Conservation (phyloP, 2,888 invertebrate genomes). For the Lasioglossum leucozonium region DNA sequence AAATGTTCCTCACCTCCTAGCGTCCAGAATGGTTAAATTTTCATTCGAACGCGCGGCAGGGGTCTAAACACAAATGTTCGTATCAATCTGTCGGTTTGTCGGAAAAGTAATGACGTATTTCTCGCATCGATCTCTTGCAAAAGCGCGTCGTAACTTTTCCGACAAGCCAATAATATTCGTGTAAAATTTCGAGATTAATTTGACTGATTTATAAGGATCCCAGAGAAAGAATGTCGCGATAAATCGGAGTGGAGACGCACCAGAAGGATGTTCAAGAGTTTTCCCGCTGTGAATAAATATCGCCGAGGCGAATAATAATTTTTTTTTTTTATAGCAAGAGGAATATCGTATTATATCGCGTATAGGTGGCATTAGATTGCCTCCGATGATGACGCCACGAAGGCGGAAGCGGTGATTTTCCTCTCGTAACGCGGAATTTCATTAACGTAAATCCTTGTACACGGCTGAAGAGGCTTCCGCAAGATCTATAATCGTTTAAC, state of each 20-base stretch:
- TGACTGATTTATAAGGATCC: not conserved
- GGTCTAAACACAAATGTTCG: no score
- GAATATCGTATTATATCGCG: not conserved
- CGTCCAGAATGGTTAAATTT: not conserved
- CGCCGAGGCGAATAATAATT: not conserved
- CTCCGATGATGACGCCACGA: not conserved
- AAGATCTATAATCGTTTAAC: constrained; percentile 69
- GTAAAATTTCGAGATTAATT: no score
- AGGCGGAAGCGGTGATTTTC: constrained; percentile 38
- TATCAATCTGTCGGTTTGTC: no score
- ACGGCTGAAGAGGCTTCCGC: constrained; percentile 58
- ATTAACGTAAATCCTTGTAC: constrained; percentile 65
- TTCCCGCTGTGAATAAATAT: not conserved
- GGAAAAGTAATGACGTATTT: no score
- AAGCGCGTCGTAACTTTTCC: no score
- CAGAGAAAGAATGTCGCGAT: not conserved
- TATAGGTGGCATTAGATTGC: not conserved
- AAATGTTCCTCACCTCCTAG: not conserved
- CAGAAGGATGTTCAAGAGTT: not conserved
- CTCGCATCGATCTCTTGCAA: no score
- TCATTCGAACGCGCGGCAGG: not conserved
- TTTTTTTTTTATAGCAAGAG: not conserved
- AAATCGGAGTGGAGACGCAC: not conserved
- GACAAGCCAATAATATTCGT: no score
- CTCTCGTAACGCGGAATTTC: constrained; percentile 49